phyloP scores from a whole-genome alignment of 2,888 invertebrate species.

The Myopa testacea region DNA sequence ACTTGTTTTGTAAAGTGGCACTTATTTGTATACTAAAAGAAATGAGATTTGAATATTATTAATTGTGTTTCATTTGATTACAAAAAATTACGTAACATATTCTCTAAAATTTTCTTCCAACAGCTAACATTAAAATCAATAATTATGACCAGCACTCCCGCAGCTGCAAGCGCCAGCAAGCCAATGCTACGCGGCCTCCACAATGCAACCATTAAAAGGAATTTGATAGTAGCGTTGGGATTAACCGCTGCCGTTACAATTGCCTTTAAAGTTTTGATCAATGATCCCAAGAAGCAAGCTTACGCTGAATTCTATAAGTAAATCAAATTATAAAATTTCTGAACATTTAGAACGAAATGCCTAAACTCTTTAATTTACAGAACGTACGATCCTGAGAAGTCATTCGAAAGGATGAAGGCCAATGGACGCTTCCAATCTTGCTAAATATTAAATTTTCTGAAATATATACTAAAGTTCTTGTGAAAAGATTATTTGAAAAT shows the following conservation, averaged over 20 bases:
- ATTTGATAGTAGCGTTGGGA: slow-evolving; percentile 70
- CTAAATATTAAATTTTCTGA: slow-evolving; percentile 47
- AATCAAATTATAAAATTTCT: slow-evolving; percentile 51
- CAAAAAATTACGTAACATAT: slow-evolving; percentile 48
- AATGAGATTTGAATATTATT: background rate
- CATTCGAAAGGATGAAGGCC: slow-evolving; percentile 67
- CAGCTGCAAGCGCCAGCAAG: slow-evolving; percentile 67
- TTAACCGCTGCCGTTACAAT: slow-evolving; percentile 67
- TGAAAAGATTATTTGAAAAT: slow-evolving; percentile 38
- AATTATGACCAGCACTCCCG: slow-evolving; percentile 61
- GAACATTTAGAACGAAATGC: background rate
- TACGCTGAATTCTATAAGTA: slow-evolving; percentile 86
- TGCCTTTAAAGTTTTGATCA: slow-evolving; percentile 70
- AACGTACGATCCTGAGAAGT: slow-evolving; percentile 66
- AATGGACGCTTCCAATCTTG: slow-evolving; percentile 68
- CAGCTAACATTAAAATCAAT: slow-evolving; percentile 26
- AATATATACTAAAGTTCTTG: slow-evolving; percentile 31
- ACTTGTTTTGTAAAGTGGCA: background rate
- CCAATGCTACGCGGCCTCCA: slow-evolving; percentile 81
- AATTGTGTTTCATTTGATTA: background rate
- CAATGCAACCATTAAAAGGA: slow-evolving; percentile 72
- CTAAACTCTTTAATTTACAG: slow-evolving; percentile 50
- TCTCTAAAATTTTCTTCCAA: background rate
- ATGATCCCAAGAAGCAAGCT: slow-evolving; percentile 71
- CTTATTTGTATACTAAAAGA: background rate